These are phyloP conservation scores for Timema podura DNA, from an alignment of 2,888 invertebrate genomes.

Conservation along the genomic window DNA sequence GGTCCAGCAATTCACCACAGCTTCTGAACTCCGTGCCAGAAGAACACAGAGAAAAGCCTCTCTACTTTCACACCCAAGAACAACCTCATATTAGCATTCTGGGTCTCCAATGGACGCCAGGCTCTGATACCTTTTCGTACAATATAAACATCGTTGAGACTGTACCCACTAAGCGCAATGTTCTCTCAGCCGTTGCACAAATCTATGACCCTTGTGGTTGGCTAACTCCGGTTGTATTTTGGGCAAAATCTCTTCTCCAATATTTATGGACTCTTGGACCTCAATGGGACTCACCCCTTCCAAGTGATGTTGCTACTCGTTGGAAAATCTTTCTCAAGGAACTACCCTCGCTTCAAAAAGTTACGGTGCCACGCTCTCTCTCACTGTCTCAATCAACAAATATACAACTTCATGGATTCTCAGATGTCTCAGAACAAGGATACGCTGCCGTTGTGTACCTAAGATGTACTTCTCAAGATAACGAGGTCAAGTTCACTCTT, in stretches of 20 bases:
- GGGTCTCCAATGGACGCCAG: too few relatives aligned
- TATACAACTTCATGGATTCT: background rate
- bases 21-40: too few relatives aligned
- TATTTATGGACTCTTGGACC: background rate
- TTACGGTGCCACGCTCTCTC: background rate
- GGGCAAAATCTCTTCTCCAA: background rate
- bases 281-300: background rate
- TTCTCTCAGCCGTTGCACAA: background rate
- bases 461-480: background rate
- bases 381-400: background rate
- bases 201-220: background rate
- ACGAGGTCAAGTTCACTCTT: background rate
- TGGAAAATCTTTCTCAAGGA: background rate
- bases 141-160: too few relatives aligned
- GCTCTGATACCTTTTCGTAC: too few relatives aligned
- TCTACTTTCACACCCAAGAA: too few relatives aligned
- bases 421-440: background rate
- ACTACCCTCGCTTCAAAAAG: background rate
- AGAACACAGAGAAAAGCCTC: too few relatives aligned
- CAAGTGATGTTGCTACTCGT: background rate
- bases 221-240: background rate
- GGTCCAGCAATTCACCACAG: too few relatives aligned
- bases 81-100: too few relatives aligned
- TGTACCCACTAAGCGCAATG: background rate
- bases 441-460: background rate